A percentile compares a stretch with the other conserved stretches of the same genome.
phyloP scores from a whole-genome alignment of 2,888 invertebrate genomes.

The Spialia ferax region DNA sequence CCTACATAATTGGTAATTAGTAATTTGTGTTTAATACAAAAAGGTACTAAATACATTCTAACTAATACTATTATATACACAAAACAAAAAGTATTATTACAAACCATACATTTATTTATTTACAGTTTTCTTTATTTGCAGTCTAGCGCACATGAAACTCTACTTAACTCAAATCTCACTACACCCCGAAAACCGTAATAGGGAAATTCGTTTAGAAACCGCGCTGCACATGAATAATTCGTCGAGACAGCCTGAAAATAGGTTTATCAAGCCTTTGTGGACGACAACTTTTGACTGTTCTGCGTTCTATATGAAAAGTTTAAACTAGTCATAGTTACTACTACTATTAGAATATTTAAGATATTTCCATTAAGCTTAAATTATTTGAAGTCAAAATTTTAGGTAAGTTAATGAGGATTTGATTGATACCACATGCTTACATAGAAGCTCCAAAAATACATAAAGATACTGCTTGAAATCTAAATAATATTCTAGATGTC shows the following conservation, averaged over 20 bases:
- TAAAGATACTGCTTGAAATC: background rate
- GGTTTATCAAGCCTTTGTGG: slow-evolving; percentile 24
- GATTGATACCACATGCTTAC: no score
- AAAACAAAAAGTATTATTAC: no score
- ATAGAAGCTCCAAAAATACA: no score
- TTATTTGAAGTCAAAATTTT: no score
- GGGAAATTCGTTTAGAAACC: slow-evolving; percentile 25
- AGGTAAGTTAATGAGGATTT: no score
- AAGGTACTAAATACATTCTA: no score
- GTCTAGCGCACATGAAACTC: background rate
- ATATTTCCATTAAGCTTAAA: no score
- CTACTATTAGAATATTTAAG: no score
- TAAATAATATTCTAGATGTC: background rate
- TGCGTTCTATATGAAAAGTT: background rate
- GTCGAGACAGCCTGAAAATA: slow-evolving; percentile 23
- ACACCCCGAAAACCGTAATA: slow-evolving; percentile 12
- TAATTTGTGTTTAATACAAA: no score
- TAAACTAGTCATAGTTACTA: background rate
- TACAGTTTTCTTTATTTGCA: background rate
- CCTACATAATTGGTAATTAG: no score
- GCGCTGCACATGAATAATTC: slow-evolving; percentile 25
- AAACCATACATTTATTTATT: background rate
- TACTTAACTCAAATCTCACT: slow-evolving; percentile 5
- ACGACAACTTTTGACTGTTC: slow-evolving; percentile 14
- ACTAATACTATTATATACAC: no score